Conservation (phyloP, 1,140 invertebrate species). For the Drosophila kohkoa region DNA sequence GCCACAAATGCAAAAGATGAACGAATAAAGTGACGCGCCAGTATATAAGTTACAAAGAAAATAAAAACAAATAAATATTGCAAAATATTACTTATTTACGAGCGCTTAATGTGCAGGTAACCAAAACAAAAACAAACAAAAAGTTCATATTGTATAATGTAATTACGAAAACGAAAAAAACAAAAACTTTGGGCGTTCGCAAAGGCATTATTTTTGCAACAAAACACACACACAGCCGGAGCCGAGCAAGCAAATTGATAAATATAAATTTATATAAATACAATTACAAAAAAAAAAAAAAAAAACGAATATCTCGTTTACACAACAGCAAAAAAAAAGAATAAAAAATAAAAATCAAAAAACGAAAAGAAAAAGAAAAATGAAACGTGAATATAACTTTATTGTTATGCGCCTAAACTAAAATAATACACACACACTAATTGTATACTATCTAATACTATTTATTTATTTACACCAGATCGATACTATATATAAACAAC, state of each 20-base stretch:
- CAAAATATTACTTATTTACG: slow-evolving; percentile 1
- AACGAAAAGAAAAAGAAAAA: background rate
- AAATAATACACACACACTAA: slow-evolving; percentile 42
- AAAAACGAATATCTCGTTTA: slow-evolving; percentile 40
- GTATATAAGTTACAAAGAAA: slow-evolving; percentile 25
- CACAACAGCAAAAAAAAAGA: background rate
- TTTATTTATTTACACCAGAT: slow-evolving; percentile 38
- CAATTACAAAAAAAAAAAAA: slow-evolving; percentile 26
- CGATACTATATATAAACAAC: slow-evolving; percentile 5
- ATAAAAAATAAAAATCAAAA: background rate
- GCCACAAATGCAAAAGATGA: slow-evolving; percentile 13
- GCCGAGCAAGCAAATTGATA: slow-evolving; percentile 29
- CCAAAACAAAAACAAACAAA: background rate
- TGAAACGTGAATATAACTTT: slow-evolving; percentile 25
- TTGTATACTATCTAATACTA: slow-evolving; percentile 45
- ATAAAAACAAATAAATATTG: slow-evolving; percentile 2
- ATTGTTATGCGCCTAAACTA: slow-evolving; percentile 44
- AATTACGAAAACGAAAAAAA: background rate
- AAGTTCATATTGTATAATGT: slow-evolving; percentile 21
- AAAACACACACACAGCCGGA: slow-evolving; percentile 29
- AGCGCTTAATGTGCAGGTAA: slow-evolving; percentile 23
- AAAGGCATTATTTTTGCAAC: slow-evolving; percentile 49
- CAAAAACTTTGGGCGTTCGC: slow-evolving; percentile 28
- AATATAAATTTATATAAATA: slow-evolving; percentile 19
- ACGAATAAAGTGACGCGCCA: slow-evolving; percentile 21